Base-by-base conservation (phyloP, 2,888 invertebrate genomes). In the Lithosia quadra region DNA sequence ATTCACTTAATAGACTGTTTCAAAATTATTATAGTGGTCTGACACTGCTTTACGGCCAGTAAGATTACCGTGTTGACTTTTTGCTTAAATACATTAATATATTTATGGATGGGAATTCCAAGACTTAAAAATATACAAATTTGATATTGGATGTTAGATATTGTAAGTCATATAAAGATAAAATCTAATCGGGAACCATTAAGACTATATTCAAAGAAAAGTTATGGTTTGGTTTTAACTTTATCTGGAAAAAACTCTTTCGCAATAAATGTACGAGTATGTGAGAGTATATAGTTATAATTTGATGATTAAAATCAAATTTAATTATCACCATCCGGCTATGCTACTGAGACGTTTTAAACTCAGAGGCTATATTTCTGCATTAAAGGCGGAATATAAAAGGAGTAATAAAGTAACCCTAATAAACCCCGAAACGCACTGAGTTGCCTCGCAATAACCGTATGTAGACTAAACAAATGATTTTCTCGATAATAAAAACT, bases 401-500 rank as follows among this genome's bases (percentile, higher is more conserved):
- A 90, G 87, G 86, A 86, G 92, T 89, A 91, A 93, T 93, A 94
- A 93, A 93, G 86, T 87, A 86, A 89, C 92, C 92, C 91, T 89
- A 92, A 94, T 94, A 94, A 93, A 94, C 92, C 92, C 91, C 90
- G 88, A 92, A 92, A 91, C 88, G 89, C 90, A 91, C 87, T 85
- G 89, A 88, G 85, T 85, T 86, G 89, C 86, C 85, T 90, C 90
- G 92, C 92, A 90, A 92, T 91, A 91, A 91, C 91, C 91, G 90
- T 93, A 93, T 88, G 93, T 92, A 93, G 93, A 93, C 93, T 94
- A 94, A 94, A 94, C 94, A 94, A 93, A 94, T 92, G 92, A 93
- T 92, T 91, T 91, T 93, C 91, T 87, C 88, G 92, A 93, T 92
- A 93, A 93, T 94, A 94, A 94, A 94, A 94, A 93, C 92, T 92